Evolutionary conservation across 2,113 vertebrate species (phyloP), one percentile per base, ranked within the genome.

Genomic region (Rhinopomastus cyanomelas): DNA sequence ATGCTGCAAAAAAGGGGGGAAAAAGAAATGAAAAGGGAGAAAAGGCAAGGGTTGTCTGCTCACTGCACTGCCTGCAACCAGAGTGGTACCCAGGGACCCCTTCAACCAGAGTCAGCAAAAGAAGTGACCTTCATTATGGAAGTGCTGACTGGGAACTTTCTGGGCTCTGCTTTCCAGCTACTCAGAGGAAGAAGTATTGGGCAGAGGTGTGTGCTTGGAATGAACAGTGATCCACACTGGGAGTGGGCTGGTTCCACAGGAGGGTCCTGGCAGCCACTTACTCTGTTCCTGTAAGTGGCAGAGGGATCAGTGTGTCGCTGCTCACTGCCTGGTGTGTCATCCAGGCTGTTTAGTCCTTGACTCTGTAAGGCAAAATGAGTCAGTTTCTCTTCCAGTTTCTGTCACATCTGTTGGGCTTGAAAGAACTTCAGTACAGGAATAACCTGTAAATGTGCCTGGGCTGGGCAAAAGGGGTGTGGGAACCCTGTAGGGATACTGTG

Each of bases 121-220:
- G 92, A 75, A 92, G 62, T 72, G 93, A 93, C 87, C 90, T 95
- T 85, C 86, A 52, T 85, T 64, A 92, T 16, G 5, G 2, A 78
- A 29, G 36, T 67, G 96, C 95, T 97, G 87, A 93, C 80, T n/a
- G 66, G 77, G 84, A 88, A 68, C 64, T 90, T 44, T 21, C 60
- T 11, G 2, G 6, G 19, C 20, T 75, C 74, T 74, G 86, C 60
- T 73, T 90, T 67, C 52, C 52, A 16, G 7, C 2, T 1, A 11
- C 27, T 64, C 21, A 6, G n/a, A 37, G 42, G 25, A 34, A 60
- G 25, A 67, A 85, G 65, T 25, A 71, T 5, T 2, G 4, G 77
- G 55, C 14, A 69, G 37, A 73, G 81, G 65, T 4, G 9, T 71
- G 49, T 64, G 37, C 46, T 52, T 55, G 87, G 67, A 81, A 79